These are phyloP conservation scores for Boulengeromyrus knoepffleri DNA, from an alignment of 2,113 vertebrate species.

Conservation along the genomic window DNA sequence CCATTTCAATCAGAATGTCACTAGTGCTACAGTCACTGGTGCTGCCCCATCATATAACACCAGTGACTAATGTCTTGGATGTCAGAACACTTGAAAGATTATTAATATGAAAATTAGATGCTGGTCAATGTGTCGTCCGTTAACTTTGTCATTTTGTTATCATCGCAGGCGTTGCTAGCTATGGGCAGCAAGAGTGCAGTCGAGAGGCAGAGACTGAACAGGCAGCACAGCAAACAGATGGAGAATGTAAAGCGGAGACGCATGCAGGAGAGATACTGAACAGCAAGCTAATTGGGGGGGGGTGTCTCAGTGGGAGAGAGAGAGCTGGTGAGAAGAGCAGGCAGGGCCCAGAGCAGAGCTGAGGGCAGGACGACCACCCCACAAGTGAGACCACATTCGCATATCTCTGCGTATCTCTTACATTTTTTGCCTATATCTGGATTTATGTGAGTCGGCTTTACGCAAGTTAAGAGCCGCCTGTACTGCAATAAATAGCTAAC, in stretches of 20 bases:
- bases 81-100: too few relatives aligned
- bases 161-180: too few relatives aligned
- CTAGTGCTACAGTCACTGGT: neutral
- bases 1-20: neutral
- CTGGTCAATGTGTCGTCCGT: too few relatives aligned
- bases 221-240: neutral
- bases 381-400: neutral
- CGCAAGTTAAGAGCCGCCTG: too few relatives aligned
- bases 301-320: neutral
- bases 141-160: too few relatives aligned
- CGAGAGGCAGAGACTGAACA: neutral
- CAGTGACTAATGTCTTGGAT: too few relatives aligned
- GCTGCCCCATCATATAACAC: too few relatives aligned
- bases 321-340: neutral
- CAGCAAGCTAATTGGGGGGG: neutral
- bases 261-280: neutral
- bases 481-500: neutral
- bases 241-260: neutral
- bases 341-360: neutral
- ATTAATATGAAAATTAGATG: too few relatives aligned
- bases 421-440: neutral
- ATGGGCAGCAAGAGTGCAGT: neutral
- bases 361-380: neutral
- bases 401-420: neutral
- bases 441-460: neutral